Percentiles rank a stretch among this genome's conserved stretches.
phyloP scores from a whole-genome alignment of 2,113 vertebrate species.

The Antennarius striatus region DNA sequence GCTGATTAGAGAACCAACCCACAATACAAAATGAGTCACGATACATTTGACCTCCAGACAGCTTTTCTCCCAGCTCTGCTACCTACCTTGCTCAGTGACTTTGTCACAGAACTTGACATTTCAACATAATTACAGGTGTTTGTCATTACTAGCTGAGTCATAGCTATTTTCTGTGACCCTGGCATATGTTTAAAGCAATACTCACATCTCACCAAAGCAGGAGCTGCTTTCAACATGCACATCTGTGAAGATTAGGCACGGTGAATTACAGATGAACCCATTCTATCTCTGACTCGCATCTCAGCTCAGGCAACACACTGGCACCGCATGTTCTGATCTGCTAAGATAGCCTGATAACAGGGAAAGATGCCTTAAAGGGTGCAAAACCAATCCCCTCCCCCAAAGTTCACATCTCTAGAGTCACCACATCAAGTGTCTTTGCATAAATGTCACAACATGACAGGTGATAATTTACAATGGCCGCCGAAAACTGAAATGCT shows the following conservation, averaged over 20 bases:
- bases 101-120: slow-evolving; percentile 70
- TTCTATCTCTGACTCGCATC: slow-evolving; percentile 62
- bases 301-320: slow-evolving; percentile 58
- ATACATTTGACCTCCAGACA: slow-evolving; percentile 42
- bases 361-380: slow-evolving; percentile 11
- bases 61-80: slow-evolving; percentile 38
- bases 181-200: slow-evolving; percentile 61
- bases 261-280: slow-evolving; percentile 64
- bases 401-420: slow-evolving; percentile 54
- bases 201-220: slow-evolving; percentile 13
- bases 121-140: slow-evolving; percentile 72
- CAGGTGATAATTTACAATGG: slow-evolving; percentile 65
- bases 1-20: slow-evolving; percentile 54
- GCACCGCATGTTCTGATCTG: slow-evolving; percentile 64
- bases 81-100: slow-evolving; percentile 23
- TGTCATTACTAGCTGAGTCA: slow-evolving; percentile 60
- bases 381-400: slow-evolving; percentile 16
- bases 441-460: slow-evolving; percentile 66
- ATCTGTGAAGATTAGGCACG: slow-evolving; percentile 62
- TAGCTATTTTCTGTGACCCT: slow-evolving; percentile 64
- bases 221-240: slow-evolving; percentile 52
- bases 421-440: slow-evolving; percentile 50
- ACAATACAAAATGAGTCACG: slow-evolving; percentile 53
- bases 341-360: slow-evolving; percentile 71
- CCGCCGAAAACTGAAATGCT: slow-evolving; percentile 37